Evolutionary conservation across 2,113 vertebrate genomes (phyloP).

Genomic region (Noturus placidus): DNA sequence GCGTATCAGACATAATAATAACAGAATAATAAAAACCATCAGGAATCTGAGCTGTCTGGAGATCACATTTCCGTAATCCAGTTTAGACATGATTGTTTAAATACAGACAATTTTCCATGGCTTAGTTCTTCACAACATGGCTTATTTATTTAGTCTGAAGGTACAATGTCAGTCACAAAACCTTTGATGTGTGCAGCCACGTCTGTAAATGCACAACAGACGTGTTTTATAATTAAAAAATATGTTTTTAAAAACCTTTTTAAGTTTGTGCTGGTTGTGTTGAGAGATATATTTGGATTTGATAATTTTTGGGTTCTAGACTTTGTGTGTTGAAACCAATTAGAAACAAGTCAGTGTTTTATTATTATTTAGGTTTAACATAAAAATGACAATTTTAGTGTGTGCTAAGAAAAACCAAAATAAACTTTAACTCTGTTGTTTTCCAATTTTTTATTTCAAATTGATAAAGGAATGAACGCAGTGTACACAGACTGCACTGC

Average conservation of each 20-base stretch:
- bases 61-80: not conserved
- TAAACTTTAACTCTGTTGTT: not conserved
- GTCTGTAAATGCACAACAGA: not conserved
- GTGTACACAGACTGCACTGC: not conserved
- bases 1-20: not conserved
- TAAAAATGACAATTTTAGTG: not conserved
- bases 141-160: not conserved
- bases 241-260: not conserved
- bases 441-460: no score
- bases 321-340: not conserved
- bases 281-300: not conserved
- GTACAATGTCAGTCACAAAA: not conserved
- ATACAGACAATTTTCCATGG: not conserved
- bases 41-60: not conserved
- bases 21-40: not conserved
- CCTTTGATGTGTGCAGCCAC: not conserved
- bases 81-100: not conserved
- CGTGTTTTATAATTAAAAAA: not conserved
- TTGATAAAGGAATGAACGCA: not conserved
- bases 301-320: not conserved
- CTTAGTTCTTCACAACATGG: not conserved
- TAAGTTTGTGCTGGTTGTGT: not conserved
- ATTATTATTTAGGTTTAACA: not conserved
- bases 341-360: not conserved
- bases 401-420: not conserved